Evolutionary conservation across 2,797 vertebrate genomes (phyloP).

Genomic region (Rhynchonycteris naso): DNA sequence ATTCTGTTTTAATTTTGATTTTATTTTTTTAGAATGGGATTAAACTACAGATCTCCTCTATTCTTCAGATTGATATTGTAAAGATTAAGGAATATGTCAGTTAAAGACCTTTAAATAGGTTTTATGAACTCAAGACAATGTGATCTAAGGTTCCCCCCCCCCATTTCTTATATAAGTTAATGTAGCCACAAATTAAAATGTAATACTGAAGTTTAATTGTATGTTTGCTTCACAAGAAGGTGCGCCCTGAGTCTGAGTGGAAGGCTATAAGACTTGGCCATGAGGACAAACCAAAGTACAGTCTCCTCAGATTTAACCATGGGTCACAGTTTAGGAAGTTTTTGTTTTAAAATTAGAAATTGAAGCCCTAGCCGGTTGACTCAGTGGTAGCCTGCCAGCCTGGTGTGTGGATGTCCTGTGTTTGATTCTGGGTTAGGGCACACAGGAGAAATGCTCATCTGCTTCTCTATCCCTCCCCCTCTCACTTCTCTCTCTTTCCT

Average conservation of each 20-base stretch:
- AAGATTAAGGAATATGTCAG: neutral
- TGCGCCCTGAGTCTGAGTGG: neutral
- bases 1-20: neutral
- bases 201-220: neutral
- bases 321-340: neutral
- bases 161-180: neutral
- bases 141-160: neutral
- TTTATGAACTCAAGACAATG: neutral
- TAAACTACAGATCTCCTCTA: neutral
- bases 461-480: no score
- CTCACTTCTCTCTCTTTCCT: no score
- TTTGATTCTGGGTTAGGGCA: no score
- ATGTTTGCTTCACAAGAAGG: neutral
- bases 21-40: conserved; percentile 4
- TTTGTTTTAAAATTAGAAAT: neutral
- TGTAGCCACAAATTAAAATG: neutral
- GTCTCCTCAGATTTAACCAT: neutral
- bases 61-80: conserved; percentile 59
- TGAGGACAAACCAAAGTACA: neutral
- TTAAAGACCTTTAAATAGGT: neutral
- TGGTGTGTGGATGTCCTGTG: no score
- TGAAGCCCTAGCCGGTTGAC: no score
- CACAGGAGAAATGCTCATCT: no score
- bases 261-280: neutral
- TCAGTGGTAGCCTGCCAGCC: no score